These are phyloP conservation scores for Nephila pilipes DNA, from an alignment of 1,140 invertebrate genomes.

Conservation along the genomic window DNA sequence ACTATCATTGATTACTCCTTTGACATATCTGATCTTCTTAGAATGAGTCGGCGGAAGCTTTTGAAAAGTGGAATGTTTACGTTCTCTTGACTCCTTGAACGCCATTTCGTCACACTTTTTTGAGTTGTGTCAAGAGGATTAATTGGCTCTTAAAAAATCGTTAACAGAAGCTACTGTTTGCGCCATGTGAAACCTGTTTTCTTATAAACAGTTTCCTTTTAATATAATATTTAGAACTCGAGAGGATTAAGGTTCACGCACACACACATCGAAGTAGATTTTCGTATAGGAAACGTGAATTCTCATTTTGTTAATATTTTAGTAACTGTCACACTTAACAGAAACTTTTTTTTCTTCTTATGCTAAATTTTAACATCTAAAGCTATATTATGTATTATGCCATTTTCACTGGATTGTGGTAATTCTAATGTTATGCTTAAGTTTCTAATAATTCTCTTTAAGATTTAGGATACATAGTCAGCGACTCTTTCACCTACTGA, in stretches of 20 bases:
- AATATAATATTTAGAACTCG: background rate
- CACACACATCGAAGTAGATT: background rate
- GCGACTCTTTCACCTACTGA: too few relatives aligned
- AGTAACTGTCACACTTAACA: too few relatives aligned
- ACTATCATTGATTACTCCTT: background rate
- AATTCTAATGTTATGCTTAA: too few relatives aligned
- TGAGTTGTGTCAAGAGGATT: constrained; percentile 19
- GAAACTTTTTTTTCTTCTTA: too few relatives aligned
- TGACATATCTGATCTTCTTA: background rate
- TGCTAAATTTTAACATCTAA: too few relatives aligned
- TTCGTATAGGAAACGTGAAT: too few relatives aligned
- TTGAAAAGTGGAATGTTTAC: background rate
- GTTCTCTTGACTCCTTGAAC: background rate
- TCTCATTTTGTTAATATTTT: too few relatives aligned
- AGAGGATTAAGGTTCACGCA: constrained; percentile 36
- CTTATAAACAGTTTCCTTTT: constrained; percentile 6
- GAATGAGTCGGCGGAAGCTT: background rate
- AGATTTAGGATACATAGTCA: too few relatives aligned
- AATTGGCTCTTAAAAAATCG: constrained; percentile 42
- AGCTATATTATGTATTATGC: too few relatives aligned
- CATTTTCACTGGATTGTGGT: too few relatives aligned
- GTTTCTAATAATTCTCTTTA: too few relatives aligned
- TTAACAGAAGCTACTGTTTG: constrained; percentile 58
- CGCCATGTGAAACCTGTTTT: background rate
- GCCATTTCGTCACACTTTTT: constrained; percentile 26